These are phyloP conservation scores for Formica exsecta DNA, from an alignment of 1,140 invertebrate genomes.

Conservation along the genomic window DNA sequence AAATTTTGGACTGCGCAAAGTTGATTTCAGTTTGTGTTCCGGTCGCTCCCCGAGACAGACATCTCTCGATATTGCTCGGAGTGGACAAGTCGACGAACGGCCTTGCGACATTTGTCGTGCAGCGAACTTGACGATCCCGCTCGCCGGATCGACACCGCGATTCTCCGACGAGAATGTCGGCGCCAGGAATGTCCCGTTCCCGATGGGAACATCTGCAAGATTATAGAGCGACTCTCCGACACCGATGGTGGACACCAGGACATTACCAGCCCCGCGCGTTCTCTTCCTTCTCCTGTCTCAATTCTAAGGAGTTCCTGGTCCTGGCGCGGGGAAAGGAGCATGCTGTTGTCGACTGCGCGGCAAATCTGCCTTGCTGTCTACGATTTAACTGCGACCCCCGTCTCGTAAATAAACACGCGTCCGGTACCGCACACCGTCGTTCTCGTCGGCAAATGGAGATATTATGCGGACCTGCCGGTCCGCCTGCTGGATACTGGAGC, in stretches of 20 bases:
- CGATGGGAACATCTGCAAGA: not conserved
- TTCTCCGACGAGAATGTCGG: conserved; percentile 40
- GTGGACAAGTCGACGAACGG: conserved; percentile 69
- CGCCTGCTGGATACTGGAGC: conserved; percentile 26
- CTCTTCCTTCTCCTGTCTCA: conserved; percentile 30
- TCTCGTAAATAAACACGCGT: conserved; percentile 51
- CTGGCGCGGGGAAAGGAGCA: not conserved
- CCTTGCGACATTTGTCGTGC: conserved; percentile 73
- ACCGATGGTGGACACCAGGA: conserved; percentile 14
- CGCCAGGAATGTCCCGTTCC: conserved; percentile 29
- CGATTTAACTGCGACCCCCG: conserved; percentile 45
- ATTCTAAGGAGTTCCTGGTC: not conserved
- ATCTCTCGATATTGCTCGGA: conserved; percentile 37
- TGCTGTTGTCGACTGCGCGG: conserved; percentile 40
- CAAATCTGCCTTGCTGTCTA: conserved; percentile 48
- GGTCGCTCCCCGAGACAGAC: not conserved
- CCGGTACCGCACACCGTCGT: conserved; percentile 53
- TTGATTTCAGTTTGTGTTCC: not conserved
- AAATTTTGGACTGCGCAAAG: too few relatives aligned
- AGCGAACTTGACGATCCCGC: conserved; percentile 47
- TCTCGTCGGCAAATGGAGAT: conserved; percentile 57
- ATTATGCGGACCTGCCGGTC: conserved; percentile 60
- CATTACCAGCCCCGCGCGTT: conserved; percentile 31
- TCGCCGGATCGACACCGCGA: conserved; percentile 31
- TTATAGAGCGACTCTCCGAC: conserved; percentile 33